A percentile compares a stretch with the other conserved stretches of the same genome.
phyloP scores from a whole-genome alignment of 2,888 invertebrate genomes.

The Platycheirus albimanus region DNA sequence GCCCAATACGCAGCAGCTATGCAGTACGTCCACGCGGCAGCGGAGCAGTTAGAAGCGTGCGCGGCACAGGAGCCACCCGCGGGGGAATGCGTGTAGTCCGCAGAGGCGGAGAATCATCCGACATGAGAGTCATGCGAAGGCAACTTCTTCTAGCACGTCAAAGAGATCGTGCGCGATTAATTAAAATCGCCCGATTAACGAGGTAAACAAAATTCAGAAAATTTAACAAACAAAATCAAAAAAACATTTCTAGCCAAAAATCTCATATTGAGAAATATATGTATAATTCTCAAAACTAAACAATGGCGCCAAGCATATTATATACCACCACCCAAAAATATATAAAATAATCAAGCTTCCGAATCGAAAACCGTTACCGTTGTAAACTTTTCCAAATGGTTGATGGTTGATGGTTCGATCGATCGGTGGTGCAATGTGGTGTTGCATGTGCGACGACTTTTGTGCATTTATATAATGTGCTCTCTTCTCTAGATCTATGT shows the following conservation, averaged over 20 bases:
- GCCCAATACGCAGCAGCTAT: constrained; percentile 79
- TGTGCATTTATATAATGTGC: constrained; percentile 62
- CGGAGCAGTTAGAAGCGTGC: constrained; percentile 77
- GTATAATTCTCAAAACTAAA: constrained; percentile 47
- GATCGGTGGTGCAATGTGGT: background rate
- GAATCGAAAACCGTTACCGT: constrained; percentile 40
- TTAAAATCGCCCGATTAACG: constrained; percentile 82
- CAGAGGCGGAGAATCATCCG: constrained; percentile 80
- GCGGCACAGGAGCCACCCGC: constrained; percentile 77
- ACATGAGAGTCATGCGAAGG: constrained; percentile 81
- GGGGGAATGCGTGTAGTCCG: constrained; percentile 80
- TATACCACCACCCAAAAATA: constrained; percentile 33
- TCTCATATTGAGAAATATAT: constrained; percentile 42
- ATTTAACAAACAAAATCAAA: constrained; percentile 73
- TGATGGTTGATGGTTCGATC: constrained; percentile 46
- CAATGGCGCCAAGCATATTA: constrained; percentile 20
- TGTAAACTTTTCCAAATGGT: constrained; percentile 34
- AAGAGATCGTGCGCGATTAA: constrained; percentile 81
- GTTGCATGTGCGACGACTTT: constrained; percentile 48
- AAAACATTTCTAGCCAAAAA: constrained; percentile 68
- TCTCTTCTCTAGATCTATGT: constrained; percentile 63
- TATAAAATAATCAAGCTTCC: constrained; percentile 30
- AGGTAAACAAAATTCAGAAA: constrained; percentile 79
- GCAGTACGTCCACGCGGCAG: constrained; percentile 80
- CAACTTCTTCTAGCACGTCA: constrained; percentile 81